These are phyloP conservation scores for Bimastos eiseni DNA, from an alignment of 2,888 invertebrate species.

Conservation along the genomic window DNA sequence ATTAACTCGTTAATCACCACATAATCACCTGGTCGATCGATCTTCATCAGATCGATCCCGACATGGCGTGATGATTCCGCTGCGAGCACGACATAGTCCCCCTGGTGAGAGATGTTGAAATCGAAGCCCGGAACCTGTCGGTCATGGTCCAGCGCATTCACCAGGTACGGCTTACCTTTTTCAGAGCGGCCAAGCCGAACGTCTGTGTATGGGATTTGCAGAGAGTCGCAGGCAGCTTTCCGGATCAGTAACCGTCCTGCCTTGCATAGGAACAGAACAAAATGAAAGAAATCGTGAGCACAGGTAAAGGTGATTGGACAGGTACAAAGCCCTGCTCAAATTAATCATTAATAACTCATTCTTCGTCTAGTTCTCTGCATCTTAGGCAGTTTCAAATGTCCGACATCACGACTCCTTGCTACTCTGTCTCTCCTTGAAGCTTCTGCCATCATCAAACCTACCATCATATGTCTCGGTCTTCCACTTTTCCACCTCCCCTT, in stretches of 20 bases:
- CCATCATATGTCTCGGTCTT: too few relatives aligned
- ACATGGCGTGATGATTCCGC: slow-evolving; percentile 55
- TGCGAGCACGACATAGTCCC: slow-evolving; percentile 79
- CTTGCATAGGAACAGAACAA: slow-evolving; percentile 45
- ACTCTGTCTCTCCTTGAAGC: too few relatives aligned
- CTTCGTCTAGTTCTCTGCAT: too few relatives aligned
- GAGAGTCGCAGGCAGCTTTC: slow-evolving; percentile 73
- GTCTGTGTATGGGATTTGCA: slow-evolving; percentile 71
- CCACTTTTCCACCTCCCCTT: too few relatives aligned
- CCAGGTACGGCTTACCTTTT: slow-evolving; percentile 61
- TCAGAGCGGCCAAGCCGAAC: slow-evolving; percentile 64
- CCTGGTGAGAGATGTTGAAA: slow-evolving; percentile 93
- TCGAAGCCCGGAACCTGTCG: slow-evolving; percentile 57
- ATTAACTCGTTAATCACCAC: not conserved
- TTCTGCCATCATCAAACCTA: too few relatives aligned
- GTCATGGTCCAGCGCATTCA: slow-evolving; percentile 39
- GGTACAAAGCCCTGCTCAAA: too few relatives aligned
- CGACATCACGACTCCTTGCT: too few relatives aligned
- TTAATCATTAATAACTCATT: too few relatives aligned
- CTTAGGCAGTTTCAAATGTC: too few relatives aligned
- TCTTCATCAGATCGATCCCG: slow-evolving; percentile 84
- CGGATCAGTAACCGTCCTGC: slow-evolving; percentile 81
- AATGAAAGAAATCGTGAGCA: not conserved
- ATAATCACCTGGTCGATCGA: slow-evolving; percentile 67
- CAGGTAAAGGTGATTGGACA: too few relatives aligned